Base-by-base conservation (phyloP, 2,797 vertebrate genomes). In the Phoxinus dragarum region DNA sequence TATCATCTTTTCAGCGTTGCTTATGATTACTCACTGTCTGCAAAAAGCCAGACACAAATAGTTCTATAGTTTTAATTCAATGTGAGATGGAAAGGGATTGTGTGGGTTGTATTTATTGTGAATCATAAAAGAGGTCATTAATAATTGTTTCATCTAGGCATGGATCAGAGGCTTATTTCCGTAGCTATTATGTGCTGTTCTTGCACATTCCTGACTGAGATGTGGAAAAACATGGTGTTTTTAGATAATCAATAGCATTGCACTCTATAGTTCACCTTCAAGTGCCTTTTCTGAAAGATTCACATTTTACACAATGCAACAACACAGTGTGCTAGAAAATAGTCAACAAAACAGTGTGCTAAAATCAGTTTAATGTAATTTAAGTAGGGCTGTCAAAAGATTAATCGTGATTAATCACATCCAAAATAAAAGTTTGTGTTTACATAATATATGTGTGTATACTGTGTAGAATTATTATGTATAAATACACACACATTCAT, bases 21-120 rank as follows among this genome's bases (percentile, higher is more conserved):
- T 8, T 71, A 36, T 80, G 61, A 23, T 81, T 42, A 69, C 23
- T 56, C 49, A 54, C 38, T 14, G 6, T 81, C 23, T 81, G 34
- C 67, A 36, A 72, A 82, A 82, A 59, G 17, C 40, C 82, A 78
- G 36, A 71, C 44, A 23, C 44, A 76, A 42, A 68, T 59, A 36
- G 34, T 59, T 42, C 7, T 1, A 4, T 17, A 52, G 68, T 44
- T 47, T 34, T 61, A 56, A 79, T 76, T 76, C 36, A 54, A 5
- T 59, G 75, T 34, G 11, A 71, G 36, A 69, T 71, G 12, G 6
- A 84, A 79, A 79, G 21, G 27, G 3, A 73, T 73, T 49, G 49
- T 66, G 54, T 59, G 64, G n/a, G 11, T 85, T 66, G 31, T 52
- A 34, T 68, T 64, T 56, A 52, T 66, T 54, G 44, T 74, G 11